These are phyloP conservation scores for Rhinogobius similis DNA, from an alignment of 2,113 vertebrate genomes.

Conservation along the genomic window DNA sequence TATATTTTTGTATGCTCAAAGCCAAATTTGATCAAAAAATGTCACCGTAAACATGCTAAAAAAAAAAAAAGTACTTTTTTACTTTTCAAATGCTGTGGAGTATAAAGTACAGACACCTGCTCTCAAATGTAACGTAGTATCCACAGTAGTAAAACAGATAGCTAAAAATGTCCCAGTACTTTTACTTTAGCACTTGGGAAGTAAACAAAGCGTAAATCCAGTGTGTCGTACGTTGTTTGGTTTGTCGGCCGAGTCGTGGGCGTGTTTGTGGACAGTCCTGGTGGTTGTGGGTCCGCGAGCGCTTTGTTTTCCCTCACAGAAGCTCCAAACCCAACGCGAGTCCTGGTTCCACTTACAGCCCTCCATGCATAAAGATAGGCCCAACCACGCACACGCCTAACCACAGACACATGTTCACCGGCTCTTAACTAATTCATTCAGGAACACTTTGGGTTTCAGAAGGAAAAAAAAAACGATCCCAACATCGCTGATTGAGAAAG, in stretches of 20 bases:
- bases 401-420: slow-evolving; percentile 81
- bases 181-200: too few species aligned
- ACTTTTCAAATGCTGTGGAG: too few species aligned
- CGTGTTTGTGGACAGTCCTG: slow-evolving; percentile 22
- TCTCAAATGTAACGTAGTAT: too few species aligned
- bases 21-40: too few species aligned
- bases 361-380: slow-evolving; percentile 64
- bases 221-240: not conserved
- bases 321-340: slow-evolving; percentile 59
- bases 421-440: slow-evolving; percentile 82
- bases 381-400: slow-evolving; percentile 55
- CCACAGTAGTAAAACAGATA: too few species aligned
- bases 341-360: slow-evolving; percentile 78
- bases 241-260: slow-evolving; percentile 12
- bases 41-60: too few species aligned
- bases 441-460: slow-evolving; percentile 80
- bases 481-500: slow-evolving; percentile 78
- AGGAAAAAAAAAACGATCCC: slow-evolving; percentile 38
- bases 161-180: too few species aligned
- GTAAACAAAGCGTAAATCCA: not conserved
- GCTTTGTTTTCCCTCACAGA: slow-evolving; percentile 68
- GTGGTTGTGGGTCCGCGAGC: slow-evolving; percentile 26
- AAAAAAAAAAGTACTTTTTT: too few species aligned
- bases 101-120: too few species aligned
- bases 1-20: too few species aligned